Evolutionary conservation across 1,140 invertebrate species (phyloP), one percentile per base, ranked within the genome.

Genomic region (Orussus abietinus): DNA sequence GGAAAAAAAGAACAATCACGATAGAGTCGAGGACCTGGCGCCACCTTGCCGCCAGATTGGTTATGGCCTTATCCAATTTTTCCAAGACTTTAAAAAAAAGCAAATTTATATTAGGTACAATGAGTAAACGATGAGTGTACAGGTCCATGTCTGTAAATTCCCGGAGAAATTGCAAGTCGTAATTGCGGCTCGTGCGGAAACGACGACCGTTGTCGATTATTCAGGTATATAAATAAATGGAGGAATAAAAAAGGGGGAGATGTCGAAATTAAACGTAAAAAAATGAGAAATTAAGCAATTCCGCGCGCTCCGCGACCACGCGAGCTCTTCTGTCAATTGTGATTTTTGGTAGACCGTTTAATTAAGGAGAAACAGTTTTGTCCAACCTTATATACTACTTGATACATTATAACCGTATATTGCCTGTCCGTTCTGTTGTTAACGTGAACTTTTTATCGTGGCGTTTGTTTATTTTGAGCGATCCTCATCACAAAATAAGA

Each of bases 41-140:
- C 61, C 49, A 58, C 55, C 45, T 66, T 63, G 67, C 59, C 58
- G 66, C 66, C 69, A 69, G 64, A 71, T 67, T 69, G 66, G 66
- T 72, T 71, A 72, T 72, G 68, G 69, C 69, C 68, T 72, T 72
- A 72, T 71, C 67, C 68, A 69, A 72, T 69, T 68, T 72, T 72
- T 66, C 64, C 65, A 69, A 69, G 60, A 69, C 57, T 66, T 39
- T 43, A 33, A 46, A 13, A 39, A 68, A 65, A 60, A 69, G 60
- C 59, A 71, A 71, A 72, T 71, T 71, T 70, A 71, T 71, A 69
- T 69, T 71, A 69, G 66, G 66, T 69, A 71, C 61, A 60, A 57
- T 60, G 57, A 67, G 49, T 64, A 63, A 66, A 55, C 46, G 34
- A 63, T 52, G n/a, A n/a, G 59, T 66, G 59, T 66, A 70, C 59